Percentiles rank a stretch among this genome's conserved stretches.
phyloP scores from a whole-genome alignment of 2,888 invertebrate genomes.

The Andrena fulva region DNA sequence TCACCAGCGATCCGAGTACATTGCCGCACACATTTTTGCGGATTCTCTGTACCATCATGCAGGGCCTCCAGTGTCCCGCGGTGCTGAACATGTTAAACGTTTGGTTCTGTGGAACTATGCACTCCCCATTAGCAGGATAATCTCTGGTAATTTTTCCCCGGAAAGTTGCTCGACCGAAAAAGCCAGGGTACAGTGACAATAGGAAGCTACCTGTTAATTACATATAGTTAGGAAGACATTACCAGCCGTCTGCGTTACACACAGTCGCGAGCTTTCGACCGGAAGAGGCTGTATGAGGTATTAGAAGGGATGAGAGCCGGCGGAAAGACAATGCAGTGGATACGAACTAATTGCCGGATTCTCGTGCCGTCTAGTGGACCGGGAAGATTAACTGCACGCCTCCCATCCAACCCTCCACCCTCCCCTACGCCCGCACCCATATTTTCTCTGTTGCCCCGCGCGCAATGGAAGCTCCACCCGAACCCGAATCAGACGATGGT shows the following conservation, averaged over 20 bases:
- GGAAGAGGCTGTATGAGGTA: conserved; percentile 69
- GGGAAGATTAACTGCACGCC: conserved; percentile 80
- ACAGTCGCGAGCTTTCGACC: conserved; percentile 64
- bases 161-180: conserved; percentile 16
- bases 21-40: no score
- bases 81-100: no score
- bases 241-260: conserved; percentile 56
- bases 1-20: no score
- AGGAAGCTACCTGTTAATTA: conserved; percentile 63
- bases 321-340: conserved; percentile 78
- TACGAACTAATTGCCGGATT: conserved; percentile 83
- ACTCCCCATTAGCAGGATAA: background rate
- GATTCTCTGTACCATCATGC: no score
- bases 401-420: conserved; percentile 60
- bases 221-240: conserved; percentile 65
- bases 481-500: conserved; percentile 42
- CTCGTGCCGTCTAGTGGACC: conserved; percentile 81
- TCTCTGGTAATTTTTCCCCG: background rate
- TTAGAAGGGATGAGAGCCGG: conserved; percentile 62
- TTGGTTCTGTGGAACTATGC: no score
- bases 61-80: no score
- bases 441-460: conserved; percentile 51
- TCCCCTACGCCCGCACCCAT: conserved; percentile 51
- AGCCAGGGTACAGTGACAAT: conserved; percentile 31
- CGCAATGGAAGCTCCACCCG: conserved; percentile 27